Base-by-base conservation (phyloP, 2,797 vertebrate species). In the Siniperca scherzeri region DNA sequence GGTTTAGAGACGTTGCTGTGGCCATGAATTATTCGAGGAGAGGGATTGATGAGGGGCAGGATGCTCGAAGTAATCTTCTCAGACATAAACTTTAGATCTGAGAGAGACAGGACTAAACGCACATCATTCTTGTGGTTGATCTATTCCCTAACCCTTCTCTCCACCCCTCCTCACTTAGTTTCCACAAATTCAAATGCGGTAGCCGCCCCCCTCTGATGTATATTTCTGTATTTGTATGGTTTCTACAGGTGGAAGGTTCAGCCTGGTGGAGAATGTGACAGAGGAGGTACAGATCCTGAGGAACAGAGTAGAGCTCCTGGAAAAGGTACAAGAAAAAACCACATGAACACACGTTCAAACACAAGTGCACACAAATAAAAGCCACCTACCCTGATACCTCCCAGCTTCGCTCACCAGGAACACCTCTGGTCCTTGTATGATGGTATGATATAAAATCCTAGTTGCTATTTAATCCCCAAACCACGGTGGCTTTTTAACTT, bases 261-360 rank as follows among this genome's bases (percentile, higher is more conserved):
- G 90, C 36, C 42, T 27, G 82, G 86, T 85, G 77, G 83, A 95
- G 62, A 93, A 94, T 2, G 91, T 96, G 86, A 95, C 95, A 17
- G 96, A 97, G 78, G 97, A 99, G 81, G 92, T 99, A 21, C 83
- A 92, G 74, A 96, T 93, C 48, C 94, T 99, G 71, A 97, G 87
- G 92, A 93, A 91, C 74, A 93, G 97, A 93, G 95, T 99, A 7
- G 96, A 97, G 56, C 88, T 96, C 0, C 94, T 99, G 79, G 98
- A 99, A 91, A 96, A 98, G 97, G 98, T 97, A 93, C 83, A 57
- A 9, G n/a, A 46, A 30, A 78, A 50, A 50, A 19, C 11, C 55
- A 27, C 60, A 14, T 22, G 25, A 80, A 78, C 72, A 77, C 69
- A 33, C 61, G 69, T 77, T 55, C 40, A 57, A 50, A 75, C 60